A percentile compares a stretch with the other conserved stretches of the same genome.
Evolutionary conservation across 1,140 invertebrate genomes (phyloP).

Genomic region (Archegozetes longisetosus): DNA sequence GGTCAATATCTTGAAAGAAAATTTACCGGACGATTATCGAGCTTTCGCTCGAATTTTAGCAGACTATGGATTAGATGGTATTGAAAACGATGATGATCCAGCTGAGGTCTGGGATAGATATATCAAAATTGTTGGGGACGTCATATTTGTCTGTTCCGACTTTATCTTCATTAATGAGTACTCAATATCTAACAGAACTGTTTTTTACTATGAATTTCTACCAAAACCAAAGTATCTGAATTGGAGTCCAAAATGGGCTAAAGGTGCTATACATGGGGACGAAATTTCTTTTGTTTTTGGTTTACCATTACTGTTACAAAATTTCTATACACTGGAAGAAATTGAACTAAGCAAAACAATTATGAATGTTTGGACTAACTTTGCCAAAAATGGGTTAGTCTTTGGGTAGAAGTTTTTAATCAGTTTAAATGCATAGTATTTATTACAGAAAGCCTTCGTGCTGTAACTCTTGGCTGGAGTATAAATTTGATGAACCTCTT

Average conservation of each 20-base stretch:
- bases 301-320: neutral
- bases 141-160: constrained; percentile 30
- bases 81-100: neutral
- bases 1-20: neutral
- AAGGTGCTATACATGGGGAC: neutral
- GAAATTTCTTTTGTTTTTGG: neutral
- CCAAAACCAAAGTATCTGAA: constrained; percentile 13
- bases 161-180: neutral
- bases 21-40: neutral
- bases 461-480: no score
- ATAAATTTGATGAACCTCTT: no score
- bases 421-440: no score
- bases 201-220: neutral
- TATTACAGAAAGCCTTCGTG: no score
- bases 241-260: neutral
- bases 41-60: neutral
- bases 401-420: no score
- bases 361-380: neutral
- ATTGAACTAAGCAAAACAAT: neutral
- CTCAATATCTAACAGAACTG: neutral
- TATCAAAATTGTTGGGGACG: constrained; percentile 4
- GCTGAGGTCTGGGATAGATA: constrained; percentile 1
- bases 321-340: neutral
- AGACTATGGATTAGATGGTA: neutral
- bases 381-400: neutral